phyloP scores from a whole-genome alignment of 2,797 vertebrate genomes.

The Jordanella pulchra region DNA sequence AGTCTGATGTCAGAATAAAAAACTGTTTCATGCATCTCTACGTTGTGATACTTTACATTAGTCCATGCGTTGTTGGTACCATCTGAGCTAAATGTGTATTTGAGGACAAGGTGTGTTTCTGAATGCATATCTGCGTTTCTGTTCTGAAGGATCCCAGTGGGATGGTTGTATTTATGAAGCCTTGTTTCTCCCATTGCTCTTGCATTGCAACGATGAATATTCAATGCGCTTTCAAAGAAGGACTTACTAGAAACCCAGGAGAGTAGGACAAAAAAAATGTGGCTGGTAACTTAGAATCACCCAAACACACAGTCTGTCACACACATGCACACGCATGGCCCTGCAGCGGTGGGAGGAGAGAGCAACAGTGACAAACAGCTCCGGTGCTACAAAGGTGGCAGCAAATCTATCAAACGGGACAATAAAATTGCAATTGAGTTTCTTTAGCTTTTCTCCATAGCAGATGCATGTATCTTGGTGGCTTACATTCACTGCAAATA shows the following conservation, averaged over 20 bases:
- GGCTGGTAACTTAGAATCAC: conserved; percentile 53
- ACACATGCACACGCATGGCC: conserved; percentile 52
- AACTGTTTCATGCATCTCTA: neutral
- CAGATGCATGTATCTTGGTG: conserved; percentile 92
- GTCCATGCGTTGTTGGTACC: neutral
- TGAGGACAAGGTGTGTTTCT: conserved; percentile 45
- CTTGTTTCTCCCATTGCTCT: conserved; percentile 75
- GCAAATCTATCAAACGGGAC: conserved; percentile 99
- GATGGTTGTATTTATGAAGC: conserved; percentile 72
- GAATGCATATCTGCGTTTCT: conserved; percentile 56
- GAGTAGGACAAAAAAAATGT: conserved; percentile 64
- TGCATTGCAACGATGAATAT: conserved; percentile 73
- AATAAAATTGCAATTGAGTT: conserved; percentile 99
- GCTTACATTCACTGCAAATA: conserved; percentile 81
- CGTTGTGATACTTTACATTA: neutral
- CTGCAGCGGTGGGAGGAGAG: conserved; percentile 89
- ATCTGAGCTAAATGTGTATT: conserved; percentile 27
- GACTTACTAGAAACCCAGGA: conserved; percentile 63
- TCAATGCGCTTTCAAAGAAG: conserved; percentile 71
- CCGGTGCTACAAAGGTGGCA: conserved; percentile 96
- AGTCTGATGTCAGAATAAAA: too few species aligned
- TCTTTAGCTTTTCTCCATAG: conserved; percentile 98
- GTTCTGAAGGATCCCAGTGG: conserved; percentile 66
- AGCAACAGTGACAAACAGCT: conserved; percentile 99
- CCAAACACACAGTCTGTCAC: conserved; percentile 8